Conservation (phyloP, 2,888 invertebrate species). For the Spialia ferax region DNA sequence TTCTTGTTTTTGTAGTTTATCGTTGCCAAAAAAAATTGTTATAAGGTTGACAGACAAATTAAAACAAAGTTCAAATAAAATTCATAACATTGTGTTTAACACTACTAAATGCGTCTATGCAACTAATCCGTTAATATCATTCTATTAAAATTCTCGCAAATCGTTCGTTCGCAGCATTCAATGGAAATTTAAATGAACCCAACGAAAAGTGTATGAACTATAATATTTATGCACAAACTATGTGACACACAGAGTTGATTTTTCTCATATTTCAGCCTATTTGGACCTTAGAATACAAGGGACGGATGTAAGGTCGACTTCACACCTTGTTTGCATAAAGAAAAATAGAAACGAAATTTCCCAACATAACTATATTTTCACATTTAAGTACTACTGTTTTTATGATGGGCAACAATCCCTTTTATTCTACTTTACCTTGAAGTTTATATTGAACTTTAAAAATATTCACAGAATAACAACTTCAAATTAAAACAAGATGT, state of each 20-base stretch:
- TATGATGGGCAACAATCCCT: too few relatives aligned
- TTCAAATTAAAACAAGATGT: too few relatives aligned
- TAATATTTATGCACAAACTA: neutral
- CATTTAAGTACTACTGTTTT: too few relatives aligned
- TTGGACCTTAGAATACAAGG: neutral
- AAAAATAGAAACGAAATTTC: neutral
- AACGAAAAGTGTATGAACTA: slow-evolving; percentile 10
- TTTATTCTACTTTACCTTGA: too few relatives aligned
- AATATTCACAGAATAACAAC: too few relatives aligned
- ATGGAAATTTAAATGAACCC: neutral
- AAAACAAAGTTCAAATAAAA: too few relatives aligned
- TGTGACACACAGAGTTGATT: neutral
- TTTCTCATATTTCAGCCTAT: neutral
- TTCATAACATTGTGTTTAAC: neutral
- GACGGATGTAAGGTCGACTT: neutral
- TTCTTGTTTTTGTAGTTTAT: too few relatives aligned
- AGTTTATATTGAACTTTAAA: too few relatives aligned
- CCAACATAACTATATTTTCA: neutral
- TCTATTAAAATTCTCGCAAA: slow-evolving; percentile 26
- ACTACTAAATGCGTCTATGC: slow-evolving; percentile 18
- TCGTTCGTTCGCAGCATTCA: slow-evolving; percentile 39
- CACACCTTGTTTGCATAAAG: neutral
- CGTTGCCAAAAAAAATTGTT: neutral
- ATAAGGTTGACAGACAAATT: neutral
- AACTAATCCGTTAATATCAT: neutral